phyloP scores from a whole-genome alignment of 2,797 vertebrate species.

The Phoxinus dragarum region DNA sequence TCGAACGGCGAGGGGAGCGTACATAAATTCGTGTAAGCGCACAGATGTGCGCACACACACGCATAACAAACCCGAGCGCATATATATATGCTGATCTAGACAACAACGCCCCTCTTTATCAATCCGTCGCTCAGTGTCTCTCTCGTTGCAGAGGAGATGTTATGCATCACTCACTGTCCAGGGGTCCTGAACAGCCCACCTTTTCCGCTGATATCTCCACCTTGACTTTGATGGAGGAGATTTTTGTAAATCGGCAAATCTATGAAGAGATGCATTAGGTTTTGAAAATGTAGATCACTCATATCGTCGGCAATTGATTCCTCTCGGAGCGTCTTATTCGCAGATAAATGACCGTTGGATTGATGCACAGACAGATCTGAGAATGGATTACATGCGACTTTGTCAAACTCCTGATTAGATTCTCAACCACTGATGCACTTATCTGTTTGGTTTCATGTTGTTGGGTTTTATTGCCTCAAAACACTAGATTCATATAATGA shows the following conservation, averaged over 20 bases:
- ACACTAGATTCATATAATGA: slow-evolving; percentile 9
- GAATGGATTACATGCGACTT: slow-evolving; percentile 58
- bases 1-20: slow-evolving; percentile 51
- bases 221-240: slow-evolving; percentile 66
- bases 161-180: slow-evolving; percentile 72
- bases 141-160: slow-evolving; percentile 62
- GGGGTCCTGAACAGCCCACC: slow-evolving; percentile 55
- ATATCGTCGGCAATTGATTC: slow-evolving; percentile 57
- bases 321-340: slow-evolving; percentile 27
- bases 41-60: slow-evolving; percentile 32
- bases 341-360: slow-evolving; percentile 58
- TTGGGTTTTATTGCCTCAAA: neutral
- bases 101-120: slow-evolving; percentile 70
- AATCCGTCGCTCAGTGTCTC: slow-evolving; percentile 72
- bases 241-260: slow-evolving; percentile 57
- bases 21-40: slow-evolving; percentile 58
- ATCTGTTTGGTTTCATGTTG: slow-evolving; percentile 47
- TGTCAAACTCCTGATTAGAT: slow-evolving; percentile 54
- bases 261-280: slow-evolving; percentile 60
- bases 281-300: slow-evolving; percentile 57
- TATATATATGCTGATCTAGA: slow-evolving; percentile 56
- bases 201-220: slow-evolving; percentile 65
- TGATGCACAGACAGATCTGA: slow-evolving; percentile 51
- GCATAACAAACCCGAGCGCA: slow-evolving; percentile 47
- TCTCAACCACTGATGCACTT: slow-evolving; percentile 53